Conservation (phyloP, 2,888 invertebrate genomes). For the Sinopyrophorus schimmeli region DNA sequence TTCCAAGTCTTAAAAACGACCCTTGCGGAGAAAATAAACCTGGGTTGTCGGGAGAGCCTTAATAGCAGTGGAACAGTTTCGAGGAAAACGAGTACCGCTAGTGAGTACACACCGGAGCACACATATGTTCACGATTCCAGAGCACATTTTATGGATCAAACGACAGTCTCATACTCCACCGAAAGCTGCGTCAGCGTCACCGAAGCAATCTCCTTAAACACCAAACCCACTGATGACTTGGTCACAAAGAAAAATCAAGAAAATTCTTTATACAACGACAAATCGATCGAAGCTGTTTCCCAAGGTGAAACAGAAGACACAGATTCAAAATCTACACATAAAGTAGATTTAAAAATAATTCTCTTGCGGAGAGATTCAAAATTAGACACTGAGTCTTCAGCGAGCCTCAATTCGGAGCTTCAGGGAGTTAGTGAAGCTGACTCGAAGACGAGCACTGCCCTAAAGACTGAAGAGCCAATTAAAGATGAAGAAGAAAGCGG, state of each 20-base stretch:
- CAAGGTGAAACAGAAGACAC: conserved; percentile 1
- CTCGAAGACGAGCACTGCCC: conserved; percentile 9
- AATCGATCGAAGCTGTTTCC: neutral
- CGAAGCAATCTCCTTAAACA: conserved; percentile 36
- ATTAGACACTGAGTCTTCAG: conserved; percentile 12
- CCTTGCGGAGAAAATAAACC: conserved; percentile 49
- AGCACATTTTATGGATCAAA: conserved; percentile 34
- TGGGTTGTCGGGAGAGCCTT: conserved; percentile 51
- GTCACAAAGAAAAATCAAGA: conserved; percentile 33
- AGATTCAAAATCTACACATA: conserved; percentile 43
- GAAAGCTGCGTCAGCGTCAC: conserved; percentile 42
- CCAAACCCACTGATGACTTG: conserved; percentile 34
- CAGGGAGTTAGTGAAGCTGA: conserved; percentile 3
- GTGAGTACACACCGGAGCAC: conserved; percentile 62
- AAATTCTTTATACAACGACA: too few species aligned
- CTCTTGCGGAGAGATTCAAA: conserved; percentile 40
- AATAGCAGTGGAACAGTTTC: conserved; percentile 57
- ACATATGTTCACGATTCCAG: conserved; percentile 50
- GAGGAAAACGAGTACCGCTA: conserved; percentile 62
- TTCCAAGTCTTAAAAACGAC: conserved; percentile 49
- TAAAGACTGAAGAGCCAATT: conserved; percentile 31
- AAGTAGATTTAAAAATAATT: conserved; percentile 50
- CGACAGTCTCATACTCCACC: conserved; percentile 43
- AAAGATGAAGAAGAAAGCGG: conserved; percentile 27
- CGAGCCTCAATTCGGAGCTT: conserved; percentile 14